Conservation (phyloP, 2,113 vertebrate genomes). For the Mesocricetus auratus region DNA sequence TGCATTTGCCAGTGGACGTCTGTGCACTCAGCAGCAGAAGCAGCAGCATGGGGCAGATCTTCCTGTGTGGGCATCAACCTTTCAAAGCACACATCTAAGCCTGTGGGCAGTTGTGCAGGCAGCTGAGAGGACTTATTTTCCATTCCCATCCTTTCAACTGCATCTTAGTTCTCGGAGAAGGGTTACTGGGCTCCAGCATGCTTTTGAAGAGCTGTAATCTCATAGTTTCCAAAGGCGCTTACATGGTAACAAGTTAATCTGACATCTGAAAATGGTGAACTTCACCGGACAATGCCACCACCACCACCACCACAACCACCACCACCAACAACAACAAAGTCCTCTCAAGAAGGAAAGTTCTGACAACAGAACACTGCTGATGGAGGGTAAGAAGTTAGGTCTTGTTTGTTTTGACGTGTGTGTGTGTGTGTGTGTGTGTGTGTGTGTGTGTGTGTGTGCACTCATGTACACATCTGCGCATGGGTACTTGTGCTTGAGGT, state of each 20-base stretch:
- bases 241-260: conserved; percentile 54
- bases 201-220: conserved; percentile 1
- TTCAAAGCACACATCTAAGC: conserved; percentile 70
- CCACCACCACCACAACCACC: neutral
- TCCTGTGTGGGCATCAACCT: conserved; percentile 58
- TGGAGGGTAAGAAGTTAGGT: neutral
- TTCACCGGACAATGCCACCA: neutral
- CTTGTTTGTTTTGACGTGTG: too few species aligned
- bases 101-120: neutral
- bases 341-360: conserved; percentile 14
- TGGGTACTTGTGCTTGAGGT: neutral
- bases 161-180: conserved; percentile 46
- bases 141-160: neutral
- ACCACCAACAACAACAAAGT: neutral
- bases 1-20: neutral
- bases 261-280: conserved; percentile 62
- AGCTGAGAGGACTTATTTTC: conserved; percentile 49
- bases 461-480: neutral
- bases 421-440: neutral
- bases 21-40: conserved; percentile 54
- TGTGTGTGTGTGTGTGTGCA: neutral
- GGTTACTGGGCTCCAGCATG: neutral
- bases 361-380: conserved; percentile 49
- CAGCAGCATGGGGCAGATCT: conserved; percentile 32
- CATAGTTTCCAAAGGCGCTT: conserved; percentile 1